Conservation (phyloP, 1,140 invertebrate genomes). For the Drosophila pruinosa region DNA sequence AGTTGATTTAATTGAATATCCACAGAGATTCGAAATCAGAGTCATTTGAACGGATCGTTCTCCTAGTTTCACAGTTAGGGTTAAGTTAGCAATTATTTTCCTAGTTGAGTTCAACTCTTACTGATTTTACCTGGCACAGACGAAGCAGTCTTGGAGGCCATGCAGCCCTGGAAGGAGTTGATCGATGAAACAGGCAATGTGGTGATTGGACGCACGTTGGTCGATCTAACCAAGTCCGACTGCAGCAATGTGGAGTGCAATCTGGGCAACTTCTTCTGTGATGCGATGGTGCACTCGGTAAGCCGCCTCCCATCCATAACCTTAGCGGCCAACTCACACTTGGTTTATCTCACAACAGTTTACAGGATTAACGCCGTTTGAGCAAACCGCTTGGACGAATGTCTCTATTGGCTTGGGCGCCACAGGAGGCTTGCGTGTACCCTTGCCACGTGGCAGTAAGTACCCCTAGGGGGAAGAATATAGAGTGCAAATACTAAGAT, state of each 20-base stretch:
- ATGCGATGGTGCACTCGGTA: conserved; percentile 86
- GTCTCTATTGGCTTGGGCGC: conserved; percentile 88
- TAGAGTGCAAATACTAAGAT: background rate
- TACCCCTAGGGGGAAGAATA: background rate
- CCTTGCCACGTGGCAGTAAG: conserved; percentile 84
- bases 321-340: too few species aligned
- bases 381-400: conserved; percentile 85
- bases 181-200: conserved; percentile 85
- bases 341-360: too few species aligned
- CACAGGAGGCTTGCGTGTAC: conserved; percentile 88
- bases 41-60: too few species aligned
- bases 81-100: background rate
- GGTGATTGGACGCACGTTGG: conserved; percentile 85
- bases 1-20: too few species aligned
- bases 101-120: background rate
- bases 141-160: conserved; percentile 78
- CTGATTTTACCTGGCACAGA: conserved; percentile 53
- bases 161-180: conserved; percentile 85
- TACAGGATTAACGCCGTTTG: conserved; percentile 53
- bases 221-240: conserved; percentile 84
- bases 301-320: background rate
- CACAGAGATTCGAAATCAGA: too few species aligned
- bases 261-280: conserved; percentile 89
- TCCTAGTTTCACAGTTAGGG: too few species aligned
- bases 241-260: conserved; percentile 89